phyloP scores from a whole-genome alignment of 2,113 vertebrate species.

The Corydoras maculifer region DNA sequence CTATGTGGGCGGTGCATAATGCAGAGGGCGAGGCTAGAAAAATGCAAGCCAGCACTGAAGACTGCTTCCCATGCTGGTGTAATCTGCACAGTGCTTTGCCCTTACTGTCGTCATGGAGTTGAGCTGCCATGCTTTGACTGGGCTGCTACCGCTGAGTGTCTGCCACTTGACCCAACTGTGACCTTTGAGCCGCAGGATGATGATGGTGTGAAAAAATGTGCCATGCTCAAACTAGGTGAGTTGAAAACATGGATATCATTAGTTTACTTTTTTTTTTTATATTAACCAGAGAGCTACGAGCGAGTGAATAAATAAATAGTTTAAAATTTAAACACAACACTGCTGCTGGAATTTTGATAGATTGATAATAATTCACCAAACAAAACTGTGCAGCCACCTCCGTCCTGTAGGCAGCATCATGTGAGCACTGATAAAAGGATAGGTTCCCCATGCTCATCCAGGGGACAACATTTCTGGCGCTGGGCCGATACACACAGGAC shows the following conservation, averaged over 20 bases:
- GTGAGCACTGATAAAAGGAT: too few species aligned
- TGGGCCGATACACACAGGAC: too few species aligned
- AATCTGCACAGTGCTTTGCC: conserved; percentile 53
- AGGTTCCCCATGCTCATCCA: too few species aligned
- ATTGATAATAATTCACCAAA: too few species aligned
- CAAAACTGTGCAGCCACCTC: too few species aligned
- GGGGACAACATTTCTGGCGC: too few species aligned
- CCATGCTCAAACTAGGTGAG: not conserved
- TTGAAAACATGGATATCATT: not conserved
- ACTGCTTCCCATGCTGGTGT: not conserved
- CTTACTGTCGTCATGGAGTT: conserved; percentile 49
- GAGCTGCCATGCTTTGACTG: conserved; percentile 61
- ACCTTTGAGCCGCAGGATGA: conserved; percentile 7
- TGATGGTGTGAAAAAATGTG: not conserved
- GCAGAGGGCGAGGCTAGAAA: conserved; percentile 22
- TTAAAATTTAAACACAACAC: too few species aligned
- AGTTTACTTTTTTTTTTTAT: not conserved
- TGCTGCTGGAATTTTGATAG: too few species aligned
- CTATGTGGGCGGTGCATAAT: conserved; percentile 54
- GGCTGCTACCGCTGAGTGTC: conserved; percentile 50
- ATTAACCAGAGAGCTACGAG: not conserved
- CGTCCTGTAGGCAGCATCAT: too few species aligned
- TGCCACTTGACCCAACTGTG: conserved; percentile 54
- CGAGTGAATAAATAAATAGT: not conserved
- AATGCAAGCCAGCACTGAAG: not conserved